These are phyloP conservation scores for Scaptomyza pallida DNA, from an alignment of 1,140 invertebrate species.

Conservation along the genomic window DNA sequence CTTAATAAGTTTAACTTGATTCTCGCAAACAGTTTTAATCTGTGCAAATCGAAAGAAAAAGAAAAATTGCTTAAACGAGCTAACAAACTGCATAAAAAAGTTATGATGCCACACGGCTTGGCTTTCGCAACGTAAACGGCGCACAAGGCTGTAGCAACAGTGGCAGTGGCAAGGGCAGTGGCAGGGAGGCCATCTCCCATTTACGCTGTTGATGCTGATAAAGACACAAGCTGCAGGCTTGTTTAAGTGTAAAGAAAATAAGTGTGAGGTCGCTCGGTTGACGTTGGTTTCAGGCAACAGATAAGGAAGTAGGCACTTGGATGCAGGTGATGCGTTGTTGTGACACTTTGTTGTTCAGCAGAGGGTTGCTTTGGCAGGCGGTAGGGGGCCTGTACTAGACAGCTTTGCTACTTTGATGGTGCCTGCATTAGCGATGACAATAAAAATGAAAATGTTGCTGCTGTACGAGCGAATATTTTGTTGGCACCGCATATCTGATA, in stretches of 20 bases:
- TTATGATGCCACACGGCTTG: not conserved
- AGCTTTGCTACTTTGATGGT: too few species aligned
- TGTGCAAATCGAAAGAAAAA: not conserved
- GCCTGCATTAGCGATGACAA: conserved; percentile 54
- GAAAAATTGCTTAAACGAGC: not conserved
- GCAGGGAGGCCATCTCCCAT: not conserved
- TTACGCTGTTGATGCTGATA: conserved; percentile 16
- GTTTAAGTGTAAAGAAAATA: not conserved
- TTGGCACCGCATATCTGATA: not conserved
- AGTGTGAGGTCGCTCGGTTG: not conserved
- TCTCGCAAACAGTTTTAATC: not conserved
- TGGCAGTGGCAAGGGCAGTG: not conserved
- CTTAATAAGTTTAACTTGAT: not conserved
- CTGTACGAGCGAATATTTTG: not conserved
- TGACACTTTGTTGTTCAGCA: conserved; percentile 16
- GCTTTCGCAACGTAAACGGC: not conserved
- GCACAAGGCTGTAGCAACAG: not conserved
- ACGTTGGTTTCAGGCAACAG: not conserved
- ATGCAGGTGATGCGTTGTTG: conserved; percentile 24
- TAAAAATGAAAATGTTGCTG: conserved; percentile 55
- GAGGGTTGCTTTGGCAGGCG: not conserved
- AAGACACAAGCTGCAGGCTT: conserved; percentile 8
- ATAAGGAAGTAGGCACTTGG: conserved; percentile 17
- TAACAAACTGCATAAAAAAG: not conserved
- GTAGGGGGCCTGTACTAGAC: too few species aligned